Conservation (phyloP, 2,888 invertebrate species). For the Chymomyza caudatula region DNA sequence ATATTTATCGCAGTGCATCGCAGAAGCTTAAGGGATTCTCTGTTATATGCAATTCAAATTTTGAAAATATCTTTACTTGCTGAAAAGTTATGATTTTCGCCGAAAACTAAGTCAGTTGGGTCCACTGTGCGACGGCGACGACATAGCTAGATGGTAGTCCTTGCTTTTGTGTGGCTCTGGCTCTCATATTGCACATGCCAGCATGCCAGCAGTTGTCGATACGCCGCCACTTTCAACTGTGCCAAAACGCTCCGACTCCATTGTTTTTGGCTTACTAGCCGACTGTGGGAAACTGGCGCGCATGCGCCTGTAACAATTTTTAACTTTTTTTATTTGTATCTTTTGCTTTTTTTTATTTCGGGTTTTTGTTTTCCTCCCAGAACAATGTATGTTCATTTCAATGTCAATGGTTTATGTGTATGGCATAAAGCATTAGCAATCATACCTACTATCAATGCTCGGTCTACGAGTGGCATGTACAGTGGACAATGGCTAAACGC, state of each 20-base stretch:
- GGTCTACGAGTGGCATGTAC: not conserved
- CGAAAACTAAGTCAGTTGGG: too few species aligned
- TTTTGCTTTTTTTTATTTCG: not conserved
- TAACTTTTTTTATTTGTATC: conserved; percentile 10
- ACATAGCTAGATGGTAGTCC: conserved; percentile 23
- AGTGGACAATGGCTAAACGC: conserved; percentile 68
- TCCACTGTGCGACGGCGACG: conserved; percentile 18
- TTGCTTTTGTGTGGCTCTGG: not conserved
- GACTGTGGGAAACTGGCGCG: conserved; percentile 64
- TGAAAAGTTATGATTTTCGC: too few species aligned
- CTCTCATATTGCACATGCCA: conserved; percentile 33
- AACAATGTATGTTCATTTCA: conserved; percentile 47
- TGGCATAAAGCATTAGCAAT: conserved; percentile 45
- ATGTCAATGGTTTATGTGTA: conserved; percentile 69
- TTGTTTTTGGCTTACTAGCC: conserved; percentile 24
- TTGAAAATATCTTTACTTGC: too few species aligned
- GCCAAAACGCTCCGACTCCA: conserved; percentile 26
- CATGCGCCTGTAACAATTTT: conserved; percentile 58
- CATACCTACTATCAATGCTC: too few species aligned
- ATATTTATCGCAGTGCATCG: too few species aligned
- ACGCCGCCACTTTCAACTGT: conserved; percentile 19
- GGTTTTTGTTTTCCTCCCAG: not conserved
- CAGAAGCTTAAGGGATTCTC: too few species aligned
- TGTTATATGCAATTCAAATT: too few species aligned
- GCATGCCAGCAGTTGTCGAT: not conserved